These are phyloP conservation scores for Sycophaga agraensis DNA, from an alignment of 1,140 invertebrate species.

Conservation along the genomic window DNA sequence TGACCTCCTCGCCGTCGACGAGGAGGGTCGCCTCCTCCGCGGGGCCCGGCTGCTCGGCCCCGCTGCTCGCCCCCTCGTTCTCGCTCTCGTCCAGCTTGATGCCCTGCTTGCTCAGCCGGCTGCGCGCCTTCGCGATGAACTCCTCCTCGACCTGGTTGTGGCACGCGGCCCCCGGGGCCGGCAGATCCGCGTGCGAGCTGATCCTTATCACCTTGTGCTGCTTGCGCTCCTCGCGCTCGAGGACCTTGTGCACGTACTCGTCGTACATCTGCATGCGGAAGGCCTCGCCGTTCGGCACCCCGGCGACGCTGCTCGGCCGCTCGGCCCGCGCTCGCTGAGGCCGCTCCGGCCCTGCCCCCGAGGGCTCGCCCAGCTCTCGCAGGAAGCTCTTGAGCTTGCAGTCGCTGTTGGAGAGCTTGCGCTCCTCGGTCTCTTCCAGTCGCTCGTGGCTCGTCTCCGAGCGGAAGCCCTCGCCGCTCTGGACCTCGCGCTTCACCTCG, in stretches of 20 bases:
- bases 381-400: background rate
- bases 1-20: conserved; percentile 64
- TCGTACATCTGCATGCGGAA: conserved; percentile 78
- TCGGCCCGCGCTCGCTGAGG: background rate
- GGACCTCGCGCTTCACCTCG: conserved; percentile 22
- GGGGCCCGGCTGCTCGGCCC: conserved; percentile 33
- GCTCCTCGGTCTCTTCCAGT: conserved; percentile 33
- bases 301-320: conserved; percentile 34
- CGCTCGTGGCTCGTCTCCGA: conserved; percentile 30
- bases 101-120: conserved; percentile 62
- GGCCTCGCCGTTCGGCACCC: conserved; percentile 62
- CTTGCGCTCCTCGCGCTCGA: conserved; percentile 74
- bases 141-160: conserved; percentile 68
- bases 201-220: conserved; percentile 79
- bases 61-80: conserved; percentile 51
- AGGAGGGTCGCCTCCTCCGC: conserved; percentile 55
- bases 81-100: conserved; percentile 60
- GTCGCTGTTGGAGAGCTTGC: no score
- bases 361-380: background rate
- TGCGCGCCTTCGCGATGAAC: conserved; percentile 71
- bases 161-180: conserved; percentile 36
- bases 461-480: conserved; percentile 18
- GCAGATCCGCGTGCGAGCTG: conserved; percentile 46
- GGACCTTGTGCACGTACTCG: conserved; percentile 77
- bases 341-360: no score